Base-by-base conservation (phyloP, 2,797 vertebrate genomes). In the Myotis myotis region DNA sequence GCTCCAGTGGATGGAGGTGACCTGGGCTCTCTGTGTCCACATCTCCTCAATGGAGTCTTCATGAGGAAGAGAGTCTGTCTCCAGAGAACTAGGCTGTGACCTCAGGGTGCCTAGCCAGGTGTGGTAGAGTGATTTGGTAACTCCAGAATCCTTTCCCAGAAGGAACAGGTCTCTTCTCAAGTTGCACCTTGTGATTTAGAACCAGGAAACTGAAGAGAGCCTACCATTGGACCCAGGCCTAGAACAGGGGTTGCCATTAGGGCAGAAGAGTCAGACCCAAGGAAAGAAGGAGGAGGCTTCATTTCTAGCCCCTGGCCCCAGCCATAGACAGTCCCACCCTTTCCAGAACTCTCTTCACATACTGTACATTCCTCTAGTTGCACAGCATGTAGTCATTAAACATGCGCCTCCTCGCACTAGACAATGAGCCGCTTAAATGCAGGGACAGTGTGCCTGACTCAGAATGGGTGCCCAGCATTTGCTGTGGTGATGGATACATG, bases 81-180 rank as follows among this genome's bases (percentile, higher is more conserved):
- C n/a, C 71, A 70, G 74, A 87, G 57, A 88, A 74, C 11, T 55
- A 86, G 71, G 51, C 92, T 44, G 33, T 80, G 51, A 75, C 57
- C 19, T 85, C 55, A 85, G 84, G 84, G 44, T 75, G 9, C 66
- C 81, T 68, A 53, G 5, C 36, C 70, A 66, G 66, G 87, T 7
- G 2, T 47, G 41, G n/a, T 80, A 15, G 53, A 75, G 36, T 28
- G 51, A 79, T 83, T 90, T 88, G 66, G 53, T 64, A 78, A 86
- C n/a, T 83, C 82, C 53, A 78, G 60, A 94, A 92, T 86, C 87
- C 79, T 88, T 94, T 96, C 79, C 78, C n/a, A 84, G 82, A 96
- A 94, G 82, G 47, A 95, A 89, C n/a, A 92, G 79, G 0, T 88
- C 75, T 96, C 75, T 91, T 82, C 47, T 72, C 70, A 79, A 60